Base-by-base conservation (phyloP, 1,140 invertebrate species). In the Diorhabda sublineata region DNA sequence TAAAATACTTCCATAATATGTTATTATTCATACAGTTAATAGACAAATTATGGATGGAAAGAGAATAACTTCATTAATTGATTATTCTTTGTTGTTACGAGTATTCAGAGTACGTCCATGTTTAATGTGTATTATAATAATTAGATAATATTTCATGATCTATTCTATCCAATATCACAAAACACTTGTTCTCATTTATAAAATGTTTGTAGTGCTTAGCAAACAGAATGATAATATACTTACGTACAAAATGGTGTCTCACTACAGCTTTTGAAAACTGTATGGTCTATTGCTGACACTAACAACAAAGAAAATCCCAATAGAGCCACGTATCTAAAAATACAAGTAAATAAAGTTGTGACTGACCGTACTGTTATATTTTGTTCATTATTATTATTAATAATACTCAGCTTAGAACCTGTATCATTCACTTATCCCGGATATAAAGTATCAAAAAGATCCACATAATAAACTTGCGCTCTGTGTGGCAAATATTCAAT, bases 181-280 rank as follows among this genome's bases (percentile, higher is more conserved):
- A 26, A 26, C 26, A 26, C 26, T 26, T 26, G 26, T 26, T 26
- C 26, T 26, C 26, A 26, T 26, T 26, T 26, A 26, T 26, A 26
- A 26, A 26, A 26, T 26, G 26, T 26, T 26, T 26, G 26, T 26
- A 26, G 26, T 26, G 26, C 26, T 26, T 26, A 26, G 26, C 26
- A 26, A 26, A 26, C 26, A 26, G 26, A 26, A 26, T 26, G 26
- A 26, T 52, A 4, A n/a, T 11, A 4, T 63, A 64, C 63, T 64
- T 64, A 64, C 63, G 11, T 41, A 42, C 63, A 64, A 57, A 64
- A 64, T 8, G 63, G 26, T 41, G 41, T 47, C 5, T 45, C 45
- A 3, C 45, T 56, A 45, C 63, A 64, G 42, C 42, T 64, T 64
- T 64, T 64, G 41, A 64, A 64, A 42, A 64, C 63, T 5, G 44